Base-by-base conservation (phyloP, 2,113 vertebrate genomes). In the Oryzias celebensis region DNA sequence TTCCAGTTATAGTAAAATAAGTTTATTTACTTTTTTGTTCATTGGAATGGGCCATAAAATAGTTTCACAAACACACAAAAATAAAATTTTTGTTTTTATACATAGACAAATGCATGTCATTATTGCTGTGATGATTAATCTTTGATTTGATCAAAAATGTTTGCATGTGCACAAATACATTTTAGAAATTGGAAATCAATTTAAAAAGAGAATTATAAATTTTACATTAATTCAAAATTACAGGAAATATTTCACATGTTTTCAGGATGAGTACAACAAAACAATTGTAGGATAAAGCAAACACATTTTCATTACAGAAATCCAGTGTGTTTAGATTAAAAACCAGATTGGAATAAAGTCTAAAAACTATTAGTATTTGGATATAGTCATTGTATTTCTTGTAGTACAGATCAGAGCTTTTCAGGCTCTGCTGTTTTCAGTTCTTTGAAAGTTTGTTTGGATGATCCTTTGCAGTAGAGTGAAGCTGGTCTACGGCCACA, bases 361-460 rank as follows among this genome's bases (percentile, higher is more conserved):
- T 36, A 7, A 8, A 36, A 7, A 36, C 47, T 20, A 3, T 48
- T 20, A 47, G 17, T 47, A 3, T 17, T 47, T 47, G n/a, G 14
- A 47, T 47, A 16, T n/a, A 18, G 0, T 48, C n/a, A 7, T 48
- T 13, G 16, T 48, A 20, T 15, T 48, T 18, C 6, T 18, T 48
- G 10, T 12, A n/a, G 18, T 50, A 56, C 20, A 61, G 62, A 64
- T 49, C 1, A 45, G 7, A 53, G 52, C 5, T 24, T 15, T 44
- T 55, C 53, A 58, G 43, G 24, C n/a, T 47, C 22, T 20, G 22
- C 44, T 60, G 53, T 59, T 65, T 70, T 62, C 61, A 5, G 55
- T 64, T 28, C 59, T 80, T 74, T 51, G 10, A 81, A 65, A 79
- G 73, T 75, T 77, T 70, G 67, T 85, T 78, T 80, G 60, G 64